Evolutionary conservation across 2,797 vertebrate genomes (phyloP).

Genomic region (Neoniphon sammara): DNA sequence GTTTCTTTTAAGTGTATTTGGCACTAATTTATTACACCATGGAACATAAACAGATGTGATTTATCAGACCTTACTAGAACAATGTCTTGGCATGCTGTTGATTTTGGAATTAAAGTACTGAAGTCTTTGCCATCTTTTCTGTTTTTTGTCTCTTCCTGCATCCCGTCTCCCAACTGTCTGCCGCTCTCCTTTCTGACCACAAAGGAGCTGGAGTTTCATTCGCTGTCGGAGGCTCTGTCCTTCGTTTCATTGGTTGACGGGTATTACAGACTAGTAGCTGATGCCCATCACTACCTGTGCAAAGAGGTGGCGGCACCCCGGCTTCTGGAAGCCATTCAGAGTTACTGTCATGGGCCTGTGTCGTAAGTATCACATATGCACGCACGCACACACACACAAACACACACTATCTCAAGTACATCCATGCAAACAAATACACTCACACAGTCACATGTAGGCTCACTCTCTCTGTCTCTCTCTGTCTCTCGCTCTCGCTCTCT

Average conservation of each 20-base stretch:
- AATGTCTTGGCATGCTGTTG: not conserved
- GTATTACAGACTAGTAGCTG: constrained; percentile 93
- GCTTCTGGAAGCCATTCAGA: constrained; percentile 92
- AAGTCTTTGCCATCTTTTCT: no score
- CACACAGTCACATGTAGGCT: no score
- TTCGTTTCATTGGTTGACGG: constrained; percentile 96
- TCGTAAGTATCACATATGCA: constrained; percentile 85
- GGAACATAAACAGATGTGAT: no score
- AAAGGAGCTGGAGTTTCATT: constrained; percentile 93
- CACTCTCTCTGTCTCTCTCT: no score
- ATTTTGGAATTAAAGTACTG: no score
- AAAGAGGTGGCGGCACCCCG: constrained; percentile 94
- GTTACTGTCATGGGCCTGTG: constrained; percentile 94
- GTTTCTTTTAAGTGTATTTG: no score
- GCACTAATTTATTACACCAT: no score
- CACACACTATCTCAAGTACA: not conserved
- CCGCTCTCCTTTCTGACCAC: constrained; percentile 8
- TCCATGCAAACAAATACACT: not conserved
- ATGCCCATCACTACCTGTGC: constrained; percentile 95
- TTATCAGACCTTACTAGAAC: no score
- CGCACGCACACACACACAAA: not conserved
- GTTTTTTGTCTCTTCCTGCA: constrained; percentile 1
- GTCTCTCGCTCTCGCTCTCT: no score
- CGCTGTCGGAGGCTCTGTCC: constrained; percentile 90
- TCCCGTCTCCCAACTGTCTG: not conserved